Evolutionary conservation across 2,797 vertebrate species (phyloP), one percentile per base, ranked within the genome.

Genomic region (Characodon lateralis): DNA sequence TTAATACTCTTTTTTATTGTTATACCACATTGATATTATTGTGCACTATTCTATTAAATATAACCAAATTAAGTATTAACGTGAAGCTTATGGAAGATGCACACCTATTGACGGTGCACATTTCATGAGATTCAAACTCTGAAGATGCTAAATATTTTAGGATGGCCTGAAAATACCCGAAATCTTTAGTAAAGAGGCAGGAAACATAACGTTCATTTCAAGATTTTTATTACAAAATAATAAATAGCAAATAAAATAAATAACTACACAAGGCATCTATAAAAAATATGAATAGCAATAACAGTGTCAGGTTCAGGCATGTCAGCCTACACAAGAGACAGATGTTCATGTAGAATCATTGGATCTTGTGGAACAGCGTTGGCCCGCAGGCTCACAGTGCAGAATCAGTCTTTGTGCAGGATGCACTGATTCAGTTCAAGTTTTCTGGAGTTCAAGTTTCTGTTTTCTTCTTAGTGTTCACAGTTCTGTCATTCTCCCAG

Each of bases 181-280:
- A 59, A 72, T 71, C 41, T 59, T 63, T 1, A 91, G 66, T 77
- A 20, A 87, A 80, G 28, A 91, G 71, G 41, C 81, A 77, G 46
- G 66, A 90, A n/a, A 85, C 79, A 78, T 2, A 1, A 77, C 76
- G 0, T 86, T 81, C 26, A 68, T 91, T 87, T 51, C 14, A 2
- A 73, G 4, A 43, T 83, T 82, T 87, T 93, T 85, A 90, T 88
- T 91, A 82, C 86, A 82, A 71, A 70, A 82, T 63, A 94, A 95
- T 95, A 95, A 94, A 94, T 94, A 95, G 80, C 84, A 94, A 91
- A 92, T 91, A 83, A 10, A 94, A 94, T 94, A 92, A 93, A 93
- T 93, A 92, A 80, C 85, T 87, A 93, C 91, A 93, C 91, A 94
- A 70, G 48, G 85, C 84, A 88, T 85, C 1, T 26, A 65, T 35